phyloP scores from a whole-genome alignment of 2,113 vertebrate species.

The Amphiprion ocellaris region DNA sequence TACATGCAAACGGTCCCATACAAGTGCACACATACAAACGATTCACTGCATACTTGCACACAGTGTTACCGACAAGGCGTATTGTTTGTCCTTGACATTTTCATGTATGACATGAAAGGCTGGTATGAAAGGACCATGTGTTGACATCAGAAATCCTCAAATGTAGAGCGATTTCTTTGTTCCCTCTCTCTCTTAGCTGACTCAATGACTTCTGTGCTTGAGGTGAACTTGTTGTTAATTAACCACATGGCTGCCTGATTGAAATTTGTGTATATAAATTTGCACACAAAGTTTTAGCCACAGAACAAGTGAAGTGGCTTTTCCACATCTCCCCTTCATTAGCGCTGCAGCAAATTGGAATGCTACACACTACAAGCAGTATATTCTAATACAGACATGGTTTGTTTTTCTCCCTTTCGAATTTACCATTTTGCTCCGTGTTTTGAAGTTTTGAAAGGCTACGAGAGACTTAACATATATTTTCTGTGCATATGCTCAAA shows the following conservation, averaged over 20 bases:
- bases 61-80: slow-evolving; percentile 34
- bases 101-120: slow-evolving; percentile 67
- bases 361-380: neutral
- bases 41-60: slow-evolving; percentile 7
- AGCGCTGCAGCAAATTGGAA: slow-evolving; percentile 11
- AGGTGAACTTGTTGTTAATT: slow-evolving; percentile 71
- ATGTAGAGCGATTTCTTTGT: slow-evolving; percentile 64
- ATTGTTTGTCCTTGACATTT: slow-evolving; percentile 75
- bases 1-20: neutral
- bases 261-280: slow-evolving; percentile 44
- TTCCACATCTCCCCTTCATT: slow-evolving; percentile 40
- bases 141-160: slow-evolving; percentile 72
- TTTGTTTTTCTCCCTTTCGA: neutral
- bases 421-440: neutral
- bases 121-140: slow-evolving; percentile 62
- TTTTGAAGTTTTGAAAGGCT: neutral
- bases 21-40: neutral
- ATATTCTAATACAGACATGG: slow-evolving; percentile 9
- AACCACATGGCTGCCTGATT: slow-evolving; percentile 59
- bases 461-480: slow-evolving; percentile 3
- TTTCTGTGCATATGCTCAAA: slow-evolving; percentile 10
- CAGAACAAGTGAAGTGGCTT: slow-evolving; percentile 10
- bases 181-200: slow-evolving; percentile 34
- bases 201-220: slow-evolving; percentile 56
- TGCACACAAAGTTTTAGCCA: slow-evolving; percentile 40